Conservation (phyloP, 92 coral and sea anemone species). For the Siderastrea radians region DNA sequence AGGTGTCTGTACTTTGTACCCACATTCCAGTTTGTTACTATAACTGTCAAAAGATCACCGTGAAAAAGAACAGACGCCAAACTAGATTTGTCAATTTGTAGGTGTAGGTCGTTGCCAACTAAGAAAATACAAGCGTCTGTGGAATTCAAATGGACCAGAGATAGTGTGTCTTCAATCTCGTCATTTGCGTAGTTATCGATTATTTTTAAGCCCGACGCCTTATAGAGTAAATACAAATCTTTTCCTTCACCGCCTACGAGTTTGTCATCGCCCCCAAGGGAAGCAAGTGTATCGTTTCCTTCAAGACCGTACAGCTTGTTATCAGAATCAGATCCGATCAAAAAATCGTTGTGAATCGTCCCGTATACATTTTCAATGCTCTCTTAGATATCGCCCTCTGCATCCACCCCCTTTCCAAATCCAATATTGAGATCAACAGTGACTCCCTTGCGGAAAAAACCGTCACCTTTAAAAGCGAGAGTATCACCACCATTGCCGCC, state of each 20-base stretch:
- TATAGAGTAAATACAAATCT: conserved; percentile 55
- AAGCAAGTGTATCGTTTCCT: conserved; percentile 41
- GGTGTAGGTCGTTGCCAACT: conserved; percentile 52
- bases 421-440: conserved; percentile 40
- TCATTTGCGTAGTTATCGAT: conserved; percentile 76
- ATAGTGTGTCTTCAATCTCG: conserved; percentile 57
- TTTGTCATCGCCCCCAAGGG: conserved; percentile 56
- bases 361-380: conserved; percentile 72
- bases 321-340: conserved; percentile 60
- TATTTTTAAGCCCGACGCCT: conserved; percentile 50
- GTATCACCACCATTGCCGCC: conserved; percentile 71
- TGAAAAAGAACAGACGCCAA: conserved; percentile 42
- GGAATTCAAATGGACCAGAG: conserved; percentile 51
- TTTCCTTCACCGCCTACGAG: conserved; percentile 69
- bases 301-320: conserved; percentile 49
- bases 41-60: conserved; percentile 45
- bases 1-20: conserved; percentile 48
- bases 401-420: conserved; percentile 68
- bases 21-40: conserved; percentile 53
- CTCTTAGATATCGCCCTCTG: conserved; percentile 61
- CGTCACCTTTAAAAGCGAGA: conserved; percentile 59
- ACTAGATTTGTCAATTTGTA: conserved; percentile 28
- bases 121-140: conserved; percentile 57
- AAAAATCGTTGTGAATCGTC: conserved; percentile 51
- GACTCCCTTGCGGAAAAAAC: conserved; percentile 37